Base-by-base conservation (phyloP, 2,797 vertebrate species). In the Sebastes trivittatus region DNA sequence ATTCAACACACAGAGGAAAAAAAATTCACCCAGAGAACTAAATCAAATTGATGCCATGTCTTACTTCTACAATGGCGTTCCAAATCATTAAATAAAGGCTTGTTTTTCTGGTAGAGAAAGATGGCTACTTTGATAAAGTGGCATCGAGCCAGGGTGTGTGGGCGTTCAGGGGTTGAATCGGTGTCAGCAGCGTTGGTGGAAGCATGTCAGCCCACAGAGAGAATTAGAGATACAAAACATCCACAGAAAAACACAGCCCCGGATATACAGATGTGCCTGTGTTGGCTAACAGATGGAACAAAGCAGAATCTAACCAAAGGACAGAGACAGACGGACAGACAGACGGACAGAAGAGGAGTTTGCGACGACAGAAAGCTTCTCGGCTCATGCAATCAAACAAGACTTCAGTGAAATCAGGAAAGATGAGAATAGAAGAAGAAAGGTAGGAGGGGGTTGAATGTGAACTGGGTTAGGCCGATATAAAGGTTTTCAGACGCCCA, bases 161-260 rank as follows among this genome's bases (percentile, higher is more conserved):
- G 92, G 87, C 27, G 85, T 85, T 73, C 59, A 60, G 61, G 83
- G 86, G 91, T 85, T 86, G 77, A 89, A 68, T 78, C 83, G 11
- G 86, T 88, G 88, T 94, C 93, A 92, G 88, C 86, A 67, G 88
- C 75, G 86, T 93, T 91, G 92, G 93, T 74, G 80, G 84, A 91
- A 92, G 92, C 92, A 93, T 79, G 84, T 91, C 69, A 81, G 86
- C 90, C 89, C 90, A 94, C 91, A 92, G 71, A 92, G 81, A 92
- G 75, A 90, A 80, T 93, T 77, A 92, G 91, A 95, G 89, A 94
- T 90, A 92, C 92, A 93, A 49, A 93, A 94, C 92, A 93, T 92
- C 91, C 91, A 93, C 84, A 90, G 83, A 92, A 89, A 89, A 91
- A 91, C 90, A 93, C 93, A 93, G 93, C 89, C 93, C 92, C 86